These are phyloP conservation scores for Pseudotriccus pelzelni DNA, from an alignment of 2,797 vertebrate species.

Conservation along the genomic window DNA sequence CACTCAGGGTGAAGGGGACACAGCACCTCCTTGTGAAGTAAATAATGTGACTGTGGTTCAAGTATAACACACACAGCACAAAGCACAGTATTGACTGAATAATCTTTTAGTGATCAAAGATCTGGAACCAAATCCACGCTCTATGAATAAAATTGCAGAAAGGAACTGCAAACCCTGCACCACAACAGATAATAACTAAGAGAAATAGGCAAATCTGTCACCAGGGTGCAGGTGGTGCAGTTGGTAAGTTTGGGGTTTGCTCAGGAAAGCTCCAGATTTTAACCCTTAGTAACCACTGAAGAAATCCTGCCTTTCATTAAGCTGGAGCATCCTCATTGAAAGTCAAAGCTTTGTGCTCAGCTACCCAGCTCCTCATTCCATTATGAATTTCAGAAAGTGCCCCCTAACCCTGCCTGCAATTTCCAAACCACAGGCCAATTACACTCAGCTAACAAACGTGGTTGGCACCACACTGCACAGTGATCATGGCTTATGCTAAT, in stretches of 20 bases:
- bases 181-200: not conserved
- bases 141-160: not conserved
- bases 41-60: not conserved
- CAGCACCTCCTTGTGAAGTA: not conserved
- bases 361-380: not conserved
- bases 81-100: not conserved
- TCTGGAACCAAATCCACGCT: not conserved
- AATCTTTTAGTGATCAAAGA: not conserved
- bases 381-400: not conserved
- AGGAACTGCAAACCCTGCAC: not conserved
- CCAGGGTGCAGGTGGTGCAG: not conserved
- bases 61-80: not conserved
- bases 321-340: not conserved
- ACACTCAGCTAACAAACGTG: fast-evolving
- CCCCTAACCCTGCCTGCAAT: not conserved
- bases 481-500: not conserved
- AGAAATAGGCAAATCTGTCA: not conserved
- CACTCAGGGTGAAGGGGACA: not conserved
- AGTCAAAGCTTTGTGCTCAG: not conserved
- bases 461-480: not conserved
- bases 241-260: not conserved
- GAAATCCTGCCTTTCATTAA: not conserved
- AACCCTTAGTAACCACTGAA: not conserved
- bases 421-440: not conserved
- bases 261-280: not conserved